Base-by-base conservation (phyloP, 2,888 invertebrate genomes). In the Lampropteryx suffumata region DNA sequence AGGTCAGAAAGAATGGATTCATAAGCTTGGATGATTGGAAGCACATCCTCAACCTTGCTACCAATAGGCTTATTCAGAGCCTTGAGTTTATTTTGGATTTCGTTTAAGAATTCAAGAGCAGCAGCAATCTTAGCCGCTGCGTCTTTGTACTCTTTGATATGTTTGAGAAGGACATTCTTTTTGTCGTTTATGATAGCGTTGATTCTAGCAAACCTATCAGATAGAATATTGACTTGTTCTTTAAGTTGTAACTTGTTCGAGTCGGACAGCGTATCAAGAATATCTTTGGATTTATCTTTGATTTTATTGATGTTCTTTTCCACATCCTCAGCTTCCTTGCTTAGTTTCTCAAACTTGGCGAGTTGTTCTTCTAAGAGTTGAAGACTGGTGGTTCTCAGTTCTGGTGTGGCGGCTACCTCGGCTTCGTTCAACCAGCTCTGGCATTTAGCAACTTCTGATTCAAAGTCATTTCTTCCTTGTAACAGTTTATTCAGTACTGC, bases 381-480 rank as follows among this genome's bases (percentile, higher is more conserved):
- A 12, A 97, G 90, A 67, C 94, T 96, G 0, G 96, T 94, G 12
- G 95, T 93, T 33, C 96, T 92, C 2, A 97, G 88, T 69, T 97
- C 97, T 26, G 95, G 93, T 7, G 95, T 94, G 0, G 96, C 94
- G 2, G 96, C 95, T 0, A 96, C 95, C 80, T 98, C 97, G 21
- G 96, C 96, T 84, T 98, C 96, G 62, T 96, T 95, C 29, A 98
- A 89, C 98, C 98, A 98, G 65, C 95, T 94, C 59, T 95, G 94
- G 72, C 96, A 94, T 67, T 94, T 94, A 49, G 95, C 94, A 37
- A 96, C 91, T 53, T 96, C 95, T 33, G 92, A 92, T 82, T 98
- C 98, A 65, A 97, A 96, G 36, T 94, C 92, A 68, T 93, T 95
- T 53, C 98, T 92, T 9, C 94, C 94, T 76, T 95, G 94, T 8